Evolutionary conservation across 2,113 vertebrate species (phyloP), one percentile per base, ranked within the genome.

Genomic region (Anarrhichthys ocellatus): DNA sequence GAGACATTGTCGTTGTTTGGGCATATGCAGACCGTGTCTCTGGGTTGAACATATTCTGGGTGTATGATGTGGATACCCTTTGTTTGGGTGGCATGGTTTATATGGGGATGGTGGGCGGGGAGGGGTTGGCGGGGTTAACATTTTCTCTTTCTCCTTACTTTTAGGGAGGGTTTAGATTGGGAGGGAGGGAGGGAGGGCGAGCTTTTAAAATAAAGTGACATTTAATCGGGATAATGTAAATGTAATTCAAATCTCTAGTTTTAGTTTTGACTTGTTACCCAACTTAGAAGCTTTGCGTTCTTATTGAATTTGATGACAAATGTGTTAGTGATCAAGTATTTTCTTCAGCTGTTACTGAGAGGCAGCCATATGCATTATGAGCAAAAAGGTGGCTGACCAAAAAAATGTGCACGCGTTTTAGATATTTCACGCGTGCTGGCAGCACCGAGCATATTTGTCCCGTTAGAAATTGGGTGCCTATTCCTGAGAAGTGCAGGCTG

Each of bases 191-290:
- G 63, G 81, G 65, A 0, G n/a, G 72, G 63, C 20, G 68, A 38
- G 32, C 32, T 85, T 77, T 89, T 82, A 63, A 83, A 79, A 65
- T 56, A 22, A 20, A 29, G 46, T 87, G 38, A 76, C 66, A 81
- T 91, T 84, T 88, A 92, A 94, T 92, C 48, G 88, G 91, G 89
- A 91, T 90, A 83, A 82, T 94, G 90, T 93, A 91, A 92, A 90
- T 89, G 88, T 92, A 85, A 88, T 87, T 89, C 68, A 88, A 59
- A 85, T 88, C 89, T 89, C 74, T 92, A 91, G 89, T 87, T 93
- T 92, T 94, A 92, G 91, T 91, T 89, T 87, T 87, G 79, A 88
- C 86, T 87, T 87, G 85, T 91, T 88, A 83, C 73, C 82, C 82
- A 46, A 71, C 46, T 82, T 89, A 91, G 90, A 69, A 76, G 58